These are phyloP conservation scores for Philaethria dido DNA, from an alignment of 2,888 invertebrate species.

Conservation along the genomic window DNA sequence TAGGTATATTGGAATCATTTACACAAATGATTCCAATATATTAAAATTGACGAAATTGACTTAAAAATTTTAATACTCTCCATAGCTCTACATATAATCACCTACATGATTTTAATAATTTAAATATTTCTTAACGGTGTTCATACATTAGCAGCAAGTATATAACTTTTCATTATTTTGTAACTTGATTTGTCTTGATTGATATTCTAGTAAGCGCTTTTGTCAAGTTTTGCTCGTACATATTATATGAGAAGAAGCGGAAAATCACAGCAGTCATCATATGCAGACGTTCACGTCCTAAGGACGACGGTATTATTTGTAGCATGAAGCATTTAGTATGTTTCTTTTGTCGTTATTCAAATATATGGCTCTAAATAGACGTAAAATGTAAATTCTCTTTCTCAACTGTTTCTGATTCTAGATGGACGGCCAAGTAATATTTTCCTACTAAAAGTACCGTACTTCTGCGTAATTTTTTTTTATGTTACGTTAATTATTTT, in stretches of 20 bases:
- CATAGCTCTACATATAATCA: no score
- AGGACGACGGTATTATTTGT: conserved; percentile 26
- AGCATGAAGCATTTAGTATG: not conserved
- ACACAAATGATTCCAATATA: no score
- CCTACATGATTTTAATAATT: not conserved
- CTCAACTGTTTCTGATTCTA: no score
- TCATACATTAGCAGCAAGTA: not conserved
- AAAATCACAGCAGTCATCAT: conserved; percentile 27
- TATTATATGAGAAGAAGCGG: conserved; percentile 28
- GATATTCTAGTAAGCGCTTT: conserved; percentile 10
- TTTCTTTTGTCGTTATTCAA: not conserved
- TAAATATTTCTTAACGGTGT: not conserved
- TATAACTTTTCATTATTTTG: not conserved
- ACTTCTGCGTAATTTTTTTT: no score
- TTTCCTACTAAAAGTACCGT: no score
- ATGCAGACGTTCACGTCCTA: conserved; percentile 27
- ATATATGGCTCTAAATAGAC: not conserved
- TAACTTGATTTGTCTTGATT: not conserved
- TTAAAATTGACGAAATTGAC: no score
- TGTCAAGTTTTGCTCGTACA: conserved; percentile 16
- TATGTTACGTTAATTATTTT: no score
- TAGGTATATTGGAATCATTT: no score
- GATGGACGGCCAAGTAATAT: no score
- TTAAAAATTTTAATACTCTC: no score
- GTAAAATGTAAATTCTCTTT: not conserved